A percentile compares a stretch with the other conserved stretches of the same genome.
Evolutionary conservation across 1,140 invertebrate genomes (phyloP).

Genomic region (Protaetia brevitarsis): DNA sequence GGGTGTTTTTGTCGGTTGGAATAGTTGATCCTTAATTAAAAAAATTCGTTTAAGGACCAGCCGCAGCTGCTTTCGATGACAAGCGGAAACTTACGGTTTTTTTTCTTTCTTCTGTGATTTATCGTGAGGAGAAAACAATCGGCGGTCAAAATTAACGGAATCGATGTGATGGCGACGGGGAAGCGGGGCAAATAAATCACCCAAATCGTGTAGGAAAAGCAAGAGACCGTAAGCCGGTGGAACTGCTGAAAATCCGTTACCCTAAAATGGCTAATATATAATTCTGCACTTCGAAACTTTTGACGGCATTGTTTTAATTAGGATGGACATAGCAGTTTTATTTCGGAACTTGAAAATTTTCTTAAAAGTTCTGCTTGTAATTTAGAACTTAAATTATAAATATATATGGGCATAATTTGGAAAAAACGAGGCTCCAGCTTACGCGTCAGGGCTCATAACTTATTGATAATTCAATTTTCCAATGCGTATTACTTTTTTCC

Average conservation of each 20-base stretch:
- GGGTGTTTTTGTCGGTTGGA: neutral
- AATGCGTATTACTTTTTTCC: too few species aligned
- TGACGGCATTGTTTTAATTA: constrained; percentile 20
- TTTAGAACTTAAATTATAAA: constrained; percentile 8
- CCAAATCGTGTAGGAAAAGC: constrained; percentile 21
- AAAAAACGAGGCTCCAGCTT: too few species aligned
- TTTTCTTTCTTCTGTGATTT: constrained; percentile 9
- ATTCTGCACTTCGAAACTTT: constrained; percentile 20
- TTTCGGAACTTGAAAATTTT: constrained; percentile 1
- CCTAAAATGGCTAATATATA: constrained; percentile 22
- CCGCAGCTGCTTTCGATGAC: neutral
- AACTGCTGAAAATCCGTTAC: constrained; percentile 3
- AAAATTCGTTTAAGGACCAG: neutral
- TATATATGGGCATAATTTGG: too few species aligned
- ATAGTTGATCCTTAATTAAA: constrained; percentile 10
- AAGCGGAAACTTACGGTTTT: neutral
- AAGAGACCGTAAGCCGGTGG: constrained; percentile 16
- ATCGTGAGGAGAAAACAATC: neutral
- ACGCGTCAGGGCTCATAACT: too few species aligned
- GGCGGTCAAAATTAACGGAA: constrained; percentile 1
- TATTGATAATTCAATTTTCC: too few species aligned
- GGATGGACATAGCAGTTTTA: constrained; percentile 16
- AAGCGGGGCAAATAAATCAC: constrained; percentile 17
- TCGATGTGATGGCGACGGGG: neutral
- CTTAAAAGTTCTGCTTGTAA: neutral